These are phyloP conservation scores for Chaetura pelagica DNA, from an alignment of 2,113 vertebrate genomes.

Conservation along the genomic window DNA sequence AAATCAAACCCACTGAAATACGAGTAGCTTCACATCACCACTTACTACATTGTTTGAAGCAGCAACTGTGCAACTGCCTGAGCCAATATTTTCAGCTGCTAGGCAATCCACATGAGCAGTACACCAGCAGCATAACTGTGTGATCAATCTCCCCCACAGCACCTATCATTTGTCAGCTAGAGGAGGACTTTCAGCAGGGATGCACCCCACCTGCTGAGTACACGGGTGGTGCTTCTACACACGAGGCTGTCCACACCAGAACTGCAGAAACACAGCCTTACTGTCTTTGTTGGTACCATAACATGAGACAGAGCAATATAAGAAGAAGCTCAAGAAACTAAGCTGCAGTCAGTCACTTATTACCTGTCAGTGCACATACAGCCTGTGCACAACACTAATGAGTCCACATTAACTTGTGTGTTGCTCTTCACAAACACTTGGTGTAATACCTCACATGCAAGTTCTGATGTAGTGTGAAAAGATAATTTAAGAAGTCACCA, in stretches of 20 bases:
- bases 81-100: not conserved
- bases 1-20: not conserved
- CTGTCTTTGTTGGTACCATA: accelerated
- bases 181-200: not conserved
- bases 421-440: not conserved
- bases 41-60: not conserved
- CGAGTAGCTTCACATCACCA: not conserved
- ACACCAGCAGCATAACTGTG: not conserved
- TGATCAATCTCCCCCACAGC: not conserved
- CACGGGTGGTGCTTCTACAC: not conserved
- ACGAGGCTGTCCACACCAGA: not conserved
- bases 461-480: not conserved
- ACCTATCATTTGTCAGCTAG: not conserved
- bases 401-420: not conserved
- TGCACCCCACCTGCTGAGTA: not conserved
- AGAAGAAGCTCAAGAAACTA: not conserved
- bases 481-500: not conserved
- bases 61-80: not conserved
- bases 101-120: not conserved
- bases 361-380: not conserved
- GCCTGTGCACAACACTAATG: not conserved
- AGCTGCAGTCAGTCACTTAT: not conserved
- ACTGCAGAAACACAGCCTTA: not conserved
- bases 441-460: not conserved
- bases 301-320: accelerated